phyloP scores from a whole-genome alignment of 1,140 invertebrate genomes.

The Caerostris extrusa region DNA sequence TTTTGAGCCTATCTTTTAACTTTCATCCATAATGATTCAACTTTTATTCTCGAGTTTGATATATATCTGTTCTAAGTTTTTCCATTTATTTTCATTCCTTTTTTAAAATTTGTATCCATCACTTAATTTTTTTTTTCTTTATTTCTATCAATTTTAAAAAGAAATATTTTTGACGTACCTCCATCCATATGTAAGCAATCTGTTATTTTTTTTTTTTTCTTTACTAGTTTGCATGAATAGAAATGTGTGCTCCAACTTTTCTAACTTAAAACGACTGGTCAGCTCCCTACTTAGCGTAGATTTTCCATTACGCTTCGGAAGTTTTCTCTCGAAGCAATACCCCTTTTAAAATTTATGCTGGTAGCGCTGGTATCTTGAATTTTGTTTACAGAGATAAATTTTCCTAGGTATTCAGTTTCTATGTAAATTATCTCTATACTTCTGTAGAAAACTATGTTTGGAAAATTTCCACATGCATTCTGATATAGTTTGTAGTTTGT shows the following conservation, averaged over 20 bases:
- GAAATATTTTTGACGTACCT: conserved; percentile 6
- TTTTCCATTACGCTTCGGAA: not conserved
- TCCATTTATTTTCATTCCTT: too few species aligned
- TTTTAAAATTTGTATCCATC: too few species aligned
- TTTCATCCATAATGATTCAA: too few species aligned
- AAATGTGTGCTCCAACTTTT: conserved; percentile 37
- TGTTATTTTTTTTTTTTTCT: conserved; percentile 16
- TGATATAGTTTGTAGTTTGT: too few species aligned
- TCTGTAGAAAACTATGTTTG: too few species aligned
- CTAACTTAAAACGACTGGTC: not conserved
- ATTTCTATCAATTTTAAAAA: not conserved
- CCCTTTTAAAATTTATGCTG: conserved; percentile 3
- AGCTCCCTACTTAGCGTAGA: not conserved
- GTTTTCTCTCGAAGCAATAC: not conserved
- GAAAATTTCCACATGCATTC: too few species aligned
- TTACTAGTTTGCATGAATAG: not conserved
- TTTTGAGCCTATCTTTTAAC: too few species aligned
- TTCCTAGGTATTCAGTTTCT: not conserved
- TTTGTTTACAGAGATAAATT: conserved; percentile 7
- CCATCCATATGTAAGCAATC: conserved; percentile 58
- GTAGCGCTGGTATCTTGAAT: not conserved
- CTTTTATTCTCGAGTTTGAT: too few species aligned
- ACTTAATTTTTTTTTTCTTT: too few species aligned
- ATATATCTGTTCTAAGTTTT: too few species aligned
- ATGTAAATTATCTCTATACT: too few species aligned